Evolutionary conservation across 92 coral and sea anemone species (phyloP), one percentile per base, ranked within the genome.

Genomic region (Epizoanthus rinbou): DNA sequence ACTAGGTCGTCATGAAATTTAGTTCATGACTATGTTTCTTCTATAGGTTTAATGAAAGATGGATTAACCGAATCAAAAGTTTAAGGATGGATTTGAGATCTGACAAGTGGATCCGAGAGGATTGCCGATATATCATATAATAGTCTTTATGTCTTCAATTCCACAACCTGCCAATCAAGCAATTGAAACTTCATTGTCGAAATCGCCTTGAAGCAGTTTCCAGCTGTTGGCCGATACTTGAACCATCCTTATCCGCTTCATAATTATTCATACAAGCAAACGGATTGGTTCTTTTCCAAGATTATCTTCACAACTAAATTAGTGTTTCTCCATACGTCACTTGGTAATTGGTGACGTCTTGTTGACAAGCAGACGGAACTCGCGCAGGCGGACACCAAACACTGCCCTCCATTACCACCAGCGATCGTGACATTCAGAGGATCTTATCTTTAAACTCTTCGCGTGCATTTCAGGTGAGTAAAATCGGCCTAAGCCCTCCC

Each of bases 271-370:
- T 60, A 43, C 69, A 78, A 63, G 43, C 58, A 78, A 78, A 78
- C 82, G 47, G 17, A 78, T 78, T 78, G 82, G 82, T 78, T 39
- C 71, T 16, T 59, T 78, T 21, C 43, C 57, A 65, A 62, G 71
- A 41, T 78, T 63, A 78, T 78, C 82, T 78, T 78, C 82, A 59
- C 47, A 57, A 80, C 84, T 87, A 80, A 90, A 89, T 89, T 86
- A 87, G 86, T 72, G 74, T 74, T 88, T 79, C 86, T 45, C 84
- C 79, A 78, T 63, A 88, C 89, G 84, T 88, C 94, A 91, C 86
- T 88, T 79, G 84, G 86, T 91, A 91, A 92, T 92, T 92, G 91
- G 84, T 92, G 91, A 87, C 91, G 85, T 86, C 90, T 87, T 83
- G 91, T 90, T 92, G 96, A 92, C 90, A 89, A 75, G 92, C 58